Evolutionary conservation across 1,140 invertebrate genomes (phyloP).

Genomic region (Sweltsa coloradensis): DNA sequence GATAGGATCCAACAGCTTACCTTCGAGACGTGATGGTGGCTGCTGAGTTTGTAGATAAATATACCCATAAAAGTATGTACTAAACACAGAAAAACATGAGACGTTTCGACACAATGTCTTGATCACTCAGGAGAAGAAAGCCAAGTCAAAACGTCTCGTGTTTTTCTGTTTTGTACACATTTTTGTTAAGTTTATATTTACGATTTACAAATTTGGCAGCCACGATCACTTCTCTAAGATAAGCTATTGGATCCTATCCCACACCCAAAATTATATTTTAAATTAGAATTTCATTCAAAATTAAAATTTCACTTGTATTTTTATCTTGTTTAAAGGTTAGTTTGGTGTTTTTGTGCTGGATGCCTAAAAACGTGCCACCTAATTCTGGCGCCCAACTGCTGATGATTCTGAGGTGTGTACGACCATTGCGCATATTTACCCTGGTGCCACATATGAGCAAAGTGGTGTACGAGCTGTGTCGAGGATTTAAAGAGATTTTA

Average conservation of each 20-base stretch:
- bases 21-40: too few species aligned
- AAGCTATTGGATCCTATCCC: too few species aligned
- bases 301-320: neutral
- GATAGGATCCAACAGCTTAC: too few species aligned
- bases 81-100: too few species aligned
- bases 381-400: conserved; percentile 87
- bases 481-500: conserved; percentile 99
- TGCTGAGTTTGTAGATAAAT: too few species aligned
- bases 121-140: too few species aligned
- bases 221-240: too few species aligned
- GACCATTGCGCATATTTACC: conserved; percentile 93
- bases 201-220: too few species aligned
- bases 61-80: too few species aligned
- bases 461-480: conserved; percentile 95
- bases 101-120: too few species aligned
- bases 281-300: neutral
- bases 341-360: conserved; percentile 90
- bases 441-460: conserved; percentile 98
- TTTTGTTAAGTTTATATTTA: neutral
- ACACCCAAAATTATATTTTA: conserved; percentile 10
- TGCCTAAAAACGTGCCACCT: conserved; percentile 82
- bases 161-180: too few species aligned
- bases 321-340: conserved; percentile 52
- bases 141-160: too few species aligned
- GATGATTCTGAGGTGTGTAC: conserved; percentile 92